phyloP scores from a whole-genome alignment of 2,113 vertebrate species.

The Rhodinocichla rosea region DNA sequence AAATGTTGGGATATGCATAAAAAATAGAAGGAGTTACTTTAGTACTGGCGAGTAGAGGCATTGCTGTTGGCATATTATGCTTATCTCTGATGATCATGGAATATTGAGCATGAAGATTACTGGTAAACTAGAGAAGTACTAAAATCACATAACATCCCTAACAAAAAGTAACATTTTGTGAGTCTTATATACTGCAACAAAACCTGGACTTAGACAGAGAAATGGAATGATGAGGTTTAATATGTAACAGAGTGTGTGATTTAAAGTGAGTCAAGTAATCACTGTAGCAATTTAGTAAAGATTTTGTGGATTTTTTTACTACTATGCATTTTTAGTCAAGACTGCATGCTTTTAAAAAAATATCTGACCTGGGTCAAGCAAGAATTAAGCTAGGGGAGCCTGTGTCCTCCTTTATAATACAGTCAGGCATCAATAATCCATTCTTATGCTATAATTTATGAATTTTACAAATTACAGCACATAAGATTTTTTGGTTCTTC shows the following conservation, averaged over 20 bases:
- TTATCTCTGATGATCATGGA: not conserved
- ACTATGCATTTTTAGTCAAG: not conserved
- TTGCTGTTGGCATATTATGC: not conserved
- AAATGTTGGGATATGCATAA: not conserved
- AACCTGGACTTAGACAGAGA: not conserved
- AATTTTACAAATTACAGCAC: not conserved
- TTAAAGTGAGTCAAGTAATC: not conserved
- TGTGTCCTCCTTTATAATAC: not conserved
- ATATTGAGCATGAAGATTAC: not conserved
- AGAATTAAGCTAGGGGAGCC: not conserved
- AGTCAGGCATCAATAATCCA: not conserved
- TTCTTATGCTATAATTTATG: not conserved
- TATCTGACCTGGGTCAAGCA: not conserved
- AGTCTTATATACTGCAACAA: not conserved
- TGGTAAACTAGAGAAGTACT: not conserved
- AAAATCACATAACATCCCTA: not conserved
- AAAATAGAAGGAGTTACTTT: not conserved
- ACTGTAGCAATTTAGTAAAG: not conserved
- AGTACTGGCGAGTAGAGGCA: not conserved
- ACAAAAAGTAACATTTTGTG: not conserved
- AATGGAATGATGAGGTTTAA: not conserved
- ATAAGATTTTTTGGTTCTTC: not conserved
- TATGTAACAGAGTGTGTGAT: not conserved
- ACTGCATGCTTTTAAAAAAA: not conserved
- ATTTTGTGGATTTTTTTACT: not conserved